Base-by-base conservation (phyloP, 2,797 vertebrate species). In the Ptychobarbus kaznakovi region DNA sequence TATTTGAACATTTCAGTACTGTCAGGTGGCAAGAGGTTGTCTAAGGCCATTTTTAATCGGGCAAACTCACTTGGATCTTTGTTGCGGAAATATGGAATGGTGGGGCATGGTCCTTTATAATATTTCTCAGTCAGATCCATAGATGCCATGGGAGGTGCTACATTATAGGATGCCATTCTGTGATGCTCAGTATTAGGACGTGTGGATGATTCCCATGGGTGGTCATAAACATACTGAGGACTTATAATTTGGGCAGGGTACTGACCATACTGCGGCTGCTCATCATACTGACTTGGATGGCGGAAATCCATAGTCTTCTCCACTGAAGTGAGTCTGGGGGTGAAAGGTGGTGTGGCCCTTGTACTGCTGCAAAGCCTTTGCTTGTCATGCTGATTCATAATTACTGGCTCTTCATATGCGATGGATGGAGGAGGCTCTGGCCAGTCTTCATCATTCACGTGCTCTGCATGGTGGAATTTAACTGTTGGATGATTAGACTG, bases 41-140 rank as follows among this genome's bases (percentile, higher is more conserved):
- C 32, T 6, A 38, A 38, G 12, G 61, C 25, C 1, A 65, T 15
- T 28, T 65, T 65, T 32, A 65, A 32, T 7, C 11, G 22, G 1
- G 69, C 69, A n/a, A 78, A 58, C 53, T 56, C 56, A 72, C 75
- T 56, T 6, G 8, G 77, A 25, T 63, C 38, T 46, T 11, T 79
- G 42, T 1, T 79, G 11, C 13, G n/a, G 77, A 65, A 63, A 22
- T 28, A 65, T 18, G 38, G 77, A 63, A 65, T 65, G 13, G 40
- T 44, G 3, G n/a, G 22, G 7, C 15, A 61, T n/a, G 22, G 58
- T 0, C 38, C 38, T 63, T 44, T 79, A 3, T 65, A 63, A 44
- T 63, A 63, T 38, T 28, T 40, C 12, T 44, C 77, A 11, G 7
- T 25, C 22, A 28, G 42, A 46, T 25, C 12, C 16, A 15, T 10